Conservation (phyloP, 1,140 invertebrate species). For the Reticulitermes speratus region DNA sequence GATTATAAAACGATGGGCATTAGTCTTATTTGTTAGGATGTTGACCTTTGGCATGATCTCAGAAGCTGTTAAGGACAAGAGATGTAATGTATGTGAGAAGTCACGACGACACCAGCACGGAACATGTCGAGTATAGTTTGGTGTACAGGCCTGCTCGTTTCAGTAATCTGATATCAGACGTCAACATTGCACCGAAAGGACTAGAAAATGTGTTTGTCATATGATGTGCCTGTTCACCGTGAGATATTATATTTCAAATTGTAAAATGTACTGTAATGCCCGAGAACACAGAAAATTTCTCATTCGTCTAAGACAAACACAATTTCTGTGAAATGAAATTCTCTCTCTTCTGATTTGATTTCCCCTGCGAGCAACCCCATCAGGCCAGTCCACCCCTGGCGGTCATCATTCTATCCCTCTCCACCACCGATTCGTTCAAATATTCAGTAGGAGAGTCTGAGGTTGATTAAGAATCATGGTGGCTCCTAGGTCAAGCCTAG, state of each 20-base stretch:
- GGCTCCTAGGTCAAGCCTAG: no score
- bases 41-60: no score
- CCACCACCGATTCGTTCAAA: neutral
- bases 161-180: no score
- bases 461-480: neutral
- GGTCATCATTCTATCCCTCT: neutral
- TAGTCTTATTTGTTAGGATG: no score
- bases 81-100: no score
- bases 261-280: neutral
- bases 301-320: neutral
- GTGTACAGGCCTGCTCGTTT: no score
- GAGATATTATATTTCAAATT: neutral
- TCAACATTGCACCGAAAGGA: no score
- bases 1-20: no score
- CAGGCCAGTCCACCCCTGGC: neutral
- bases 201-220: no score
- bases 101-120: no score
- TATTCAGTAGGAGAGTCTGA: neutral
- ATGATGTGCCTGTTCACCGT: neutral
- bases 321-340: slow-evolving; percentile 10
- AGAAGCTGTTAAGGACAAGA: no score
- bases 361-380: neutral
- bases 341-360: slow-evolving; percentile 3
- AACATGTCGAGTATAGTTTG: no score
- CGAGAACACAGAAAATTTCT: neutral